These are phyloP conservation scores for Nyleta sp. DNA, from an alignment of 2,888 invertebrate species.

Conservation along the genomic window DNA sequence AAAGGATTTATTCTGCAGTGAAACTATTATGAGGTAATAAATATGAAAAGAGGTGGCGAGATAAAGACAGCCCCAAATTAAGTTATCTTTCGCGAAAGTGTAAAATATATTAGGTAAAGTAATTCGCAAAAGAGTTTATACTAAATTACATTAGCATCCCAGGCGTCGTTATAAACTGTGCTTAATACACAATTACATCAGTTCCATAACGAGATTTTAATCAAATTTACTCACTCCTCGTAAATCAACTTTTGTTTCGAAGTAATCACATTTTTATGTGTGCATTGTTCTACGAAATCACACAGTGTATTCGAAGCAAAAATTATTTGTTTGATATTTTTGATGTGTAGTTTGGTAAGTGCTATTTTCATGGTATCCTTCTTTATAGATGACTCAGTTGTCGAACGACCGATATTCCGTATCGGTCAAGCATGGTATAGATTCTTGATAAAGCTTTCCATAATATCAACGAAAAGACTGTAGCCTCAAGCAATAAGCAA, in stretches of 20 bases:
- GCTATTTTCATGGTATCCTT: conserved; percentile 32
- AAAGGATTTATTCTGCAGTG: conserved; percentile 52
- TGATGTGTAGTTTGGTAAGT: background rate
- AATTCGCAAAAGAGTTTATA: conserved; percentile 48
- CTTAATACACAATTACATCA: conserved; percentile 30
- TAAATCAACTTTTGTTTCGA: background rate
- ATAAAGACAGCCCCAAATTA: conserved; percentile 55
- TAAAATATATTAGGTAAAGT: conserved; percentile 37
- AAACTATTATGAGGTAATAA: conserved; percentile 58
- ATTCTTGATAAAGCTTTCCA: conserved; percentile 33
- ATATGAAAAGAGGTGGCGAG: conserved; percentile 55
- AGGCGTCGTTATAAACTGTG: conserved; percentile 30
- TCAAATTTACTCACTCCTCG: conserved; percentile 1
- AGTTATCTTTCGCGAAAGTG: conserved; percentile 48
- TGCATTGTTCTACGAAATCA: too few relatives aligned
- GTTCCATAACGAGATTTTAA: conserved; percentile 31
- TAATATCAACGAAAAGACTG: conserved; percentile 36
- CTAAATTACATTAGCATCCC: conserved; percentile 38
- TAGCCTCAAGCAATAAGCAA: conserved; percentile 43
- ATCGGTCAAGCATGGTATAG: conserved; percentile 38
- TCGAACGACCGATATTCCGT: conserved; percentile 5
- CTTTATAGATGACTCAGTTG: background rate
- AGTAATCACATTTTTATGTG: too few relatives aligned
- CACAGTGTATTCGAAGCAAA: background rate
- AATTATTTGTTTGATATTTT: background rate